phyloP scores from a whole-genome alignment of 2,888 invertebrate genomes.

The Drosophila cracens region DNA sequence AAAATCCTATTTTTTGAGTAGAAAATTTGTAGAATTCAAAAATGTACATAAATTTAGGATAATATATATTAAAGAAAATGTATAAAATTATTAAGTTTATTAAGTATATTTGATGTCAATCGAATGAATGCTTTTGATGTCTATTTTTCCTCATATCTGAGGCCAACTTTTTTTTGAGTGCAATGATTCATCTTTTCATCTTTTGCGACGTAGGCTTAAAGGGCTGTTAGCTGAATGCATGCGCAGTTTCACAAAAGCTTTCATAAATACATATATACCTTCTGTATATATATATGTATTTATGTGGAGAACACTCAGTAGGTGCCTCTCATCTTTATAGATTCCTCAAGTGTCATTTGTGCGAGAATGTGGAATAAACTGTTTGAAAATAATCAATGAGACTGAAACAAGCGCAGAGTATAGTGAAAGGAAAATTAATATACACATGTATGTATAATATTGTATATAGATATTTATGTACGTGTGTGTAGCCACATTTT shows the following conservation, averaged over 20 bases:
- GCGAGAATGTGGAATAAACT: conserved; percentile 54
- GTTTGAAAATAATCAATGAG: conserved; percentile 53
- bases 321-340: conserved; percentile 48
- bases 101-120: not conserved
- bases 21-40: not conserved
- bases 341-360: conserved; percentile 72
- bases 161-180: not conserved
- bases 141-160: not conserved
- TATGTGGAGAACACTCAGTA: conserved; percentile 5
- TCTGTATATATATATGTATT: not conserved
- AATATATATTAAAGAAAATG: not conserved
- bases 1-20: not conserved
- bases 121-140: not conserved
- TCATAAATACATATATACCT: conserved; percentile 1
- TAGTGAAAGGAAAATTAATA: conserved; percentile 53
- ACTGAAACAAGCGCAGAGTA: conserved; percentile 18
- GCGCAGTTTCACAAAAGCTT: conserved; percentile 52
- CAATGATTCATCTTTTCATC: conserved; percentile 54
- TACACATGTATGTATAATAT: conserved; percentile 13
- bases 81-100: not conserved
- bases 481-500: conserved; percentile 24
- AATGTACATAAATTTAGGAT: not conserved
- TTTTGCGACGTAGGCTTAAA: conserved; percentile 51
- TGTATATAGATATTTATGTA: conserved; percentile 5
- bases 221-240: conserved; percentile 45